A percentile compares a stretch with the other conserved stretches of the same genome.
phyloP scores from a whole-genome alignment of 2,888 invertebrate species.

The Branchipolynoe longqiensis region DNA sequence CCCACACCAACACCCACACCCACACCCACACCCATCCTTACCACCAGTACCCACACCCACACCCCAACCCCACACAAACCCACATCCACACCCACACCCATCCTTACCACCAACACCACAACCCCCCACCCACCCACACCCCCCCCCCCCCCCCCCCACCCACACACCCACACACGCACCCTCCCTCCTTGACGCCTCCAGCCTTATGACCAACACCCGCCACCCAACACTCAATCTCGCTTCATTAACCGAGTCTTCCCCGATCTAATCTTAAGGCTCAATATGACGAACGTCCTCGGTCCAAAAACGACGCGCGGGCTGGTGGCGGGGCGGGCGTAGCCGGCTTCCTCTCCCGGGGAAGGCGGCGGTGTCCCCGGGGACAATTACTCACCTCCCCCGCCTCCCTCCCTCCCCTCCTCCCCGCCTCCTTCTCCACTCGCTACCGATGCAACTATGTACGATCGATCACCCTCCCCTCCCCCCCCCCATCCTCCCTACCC shows the following conservation, averaged over 20 bases:
- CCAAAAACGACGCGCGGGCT: conserved; percentile 27
- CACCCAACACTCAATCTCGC: conserved; percentile 45
- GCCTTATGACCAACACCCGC: conserved; percentile 20
- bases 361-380: conserved; percentile 37
- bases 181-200: conserved; percentile 9
- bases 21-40: too few relatives aligned
- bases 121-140: background rate
- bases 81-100: too few relatives aligned
- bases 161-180: background rate
- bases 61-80: too few relatives aligned
- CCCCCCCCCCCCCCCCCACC: background rate
- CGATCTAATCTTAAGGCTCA: conserved; percentile 42
- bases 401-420: background rate
- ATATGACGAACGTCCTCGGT: conserved; percentile 44
- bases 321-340: too few relatives aligned
- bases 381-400: conserved; percentile 32
- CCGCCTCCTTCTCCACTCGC: background rate
- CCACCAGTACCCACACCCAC: too few relatives aligned
- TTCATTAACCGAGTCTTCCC: conserved; percentile 46
- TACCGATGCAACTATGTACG: too few relatives aligned
- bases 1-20: too few relatives aligned
- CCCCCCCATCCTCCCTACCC: too few relatives aligned
- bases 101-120: too few relatives aligned
- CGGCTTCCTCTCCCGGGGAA: too few relatives aligned
- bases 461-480: too few relatives aligned